These are phyloP conservation scores for Acropora yongei DNA, from an alignment of 64 coral and sea anemone species.

Conservation along the genomic window DNA sequence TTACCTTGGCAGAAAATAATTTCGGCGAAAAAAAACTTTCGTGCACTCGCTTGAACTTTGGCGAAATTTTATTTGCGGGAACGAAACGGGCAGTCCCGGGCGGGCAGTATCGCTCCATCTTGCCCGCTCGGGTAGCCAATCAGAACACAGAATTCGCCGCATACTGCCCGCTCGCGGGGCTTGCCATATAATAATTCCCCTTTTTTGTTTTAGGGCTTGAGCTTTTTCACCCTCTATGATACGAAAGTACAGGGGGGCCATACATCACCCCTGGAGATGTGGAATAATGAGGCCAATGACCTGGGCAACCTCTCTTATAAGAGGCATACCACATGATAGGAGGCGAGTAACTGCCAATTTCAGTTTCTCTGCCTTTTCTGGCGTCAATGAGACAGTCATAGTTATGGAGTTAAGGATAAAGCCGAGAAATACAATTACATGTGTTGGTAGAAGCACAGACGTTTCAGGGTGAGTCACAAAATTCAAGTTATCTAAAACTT, in stretches of 20 bases:
- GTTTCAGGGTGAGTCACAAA: slow-evolving; percentile 62
- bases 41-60: no score
- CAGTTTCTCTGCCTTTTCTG: slow-evolving; percentile 22
- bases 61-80: no score
- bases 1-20: no score
- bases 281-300: background rate
- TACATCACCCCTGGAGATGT: background rate
- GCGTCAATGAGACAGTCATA: slow-evolving; percentile 27
- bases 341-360: background rate
- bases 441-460: slow-evolving; percentile 40
- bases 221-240: slow-evolving; percentile 31
- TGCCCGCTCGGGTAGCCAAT: no score
- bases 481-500: slow-evolving; percentile 49
- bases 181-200: background rate
- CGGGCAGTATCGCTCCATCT: no score
- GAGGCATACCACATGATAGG: background rate
- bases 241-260: slow-evolving; percentile 35
- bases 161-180: no score
- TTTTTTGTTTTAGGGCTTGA: background rate
- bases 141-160: no score
- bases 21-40: no score
- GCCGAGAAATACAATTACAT: slow-evolving; percentile 29
- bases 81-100: no score
- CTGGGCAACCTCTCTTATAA: background rate
- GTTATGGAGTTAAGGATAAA: slow-evolving; percentile 48